Base-by-base conservation (phyloP, 2,888 invertebrate species). In the Cremastinae sp. region DNA sequence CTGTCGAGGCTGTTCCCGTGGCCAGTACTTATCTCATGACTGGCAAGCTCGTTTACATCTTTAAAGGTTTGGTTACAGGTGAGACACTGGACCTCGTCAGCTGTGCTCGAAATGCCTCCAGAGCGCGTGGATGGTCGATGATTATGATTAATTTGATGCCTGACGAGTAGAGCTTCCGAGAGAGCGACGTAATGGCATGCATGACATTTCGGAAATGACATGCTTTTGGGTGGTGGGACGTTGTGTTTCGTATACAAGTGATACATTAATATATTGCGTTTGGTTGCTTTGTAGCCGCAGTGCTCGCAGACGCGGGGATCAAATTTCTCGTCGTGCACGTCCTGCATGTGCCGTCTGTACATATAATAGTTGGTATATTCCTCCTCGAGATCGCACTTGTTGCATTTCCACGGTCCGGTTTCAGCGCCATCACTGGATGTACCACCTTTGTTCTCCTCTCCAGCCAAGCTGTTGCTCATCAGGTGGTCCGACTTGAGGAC, bases 231-330 rank as follows among this genome's bases (percentile, higher is more conserved):
- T 5, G 95, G 94, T 55, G 91, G 90, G 39, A 96, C 91, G 74
- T 94, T 94, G 90, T 97, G 97, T 84, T 95, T 95, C 0, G 94
- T 93, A 82, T 94, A 95, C 87, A 95, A 90, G 87, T 97, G 97
- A 87, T 96, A 95, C 83, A 95, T 90, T 74, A 96, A 91, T 78
- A 94, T 92, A 81, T 95, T 94, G 79, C 95, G 92, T 83, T 94
- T 95, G 0, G 91, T 90, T 18, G 95, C 94, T 83, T 93, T 94
- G 85, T 95, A 93, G 0, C 96, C 97, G 90, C 97, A 97, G 83
- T 95, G 94, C 86, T 96, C 96, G 89, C 97, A 97, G 39, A 96
- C 93, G 45, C 93, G 92, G 1, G 93, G 90, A 86, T 96, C 94
- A 75, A 96, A 94, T 80, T 93, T 93, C 83, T 96, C 95, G 83